Base-by-base conservation (phyloP, 2,113 vertebrate genomes). In the Seriola rivoliana region DNA sequence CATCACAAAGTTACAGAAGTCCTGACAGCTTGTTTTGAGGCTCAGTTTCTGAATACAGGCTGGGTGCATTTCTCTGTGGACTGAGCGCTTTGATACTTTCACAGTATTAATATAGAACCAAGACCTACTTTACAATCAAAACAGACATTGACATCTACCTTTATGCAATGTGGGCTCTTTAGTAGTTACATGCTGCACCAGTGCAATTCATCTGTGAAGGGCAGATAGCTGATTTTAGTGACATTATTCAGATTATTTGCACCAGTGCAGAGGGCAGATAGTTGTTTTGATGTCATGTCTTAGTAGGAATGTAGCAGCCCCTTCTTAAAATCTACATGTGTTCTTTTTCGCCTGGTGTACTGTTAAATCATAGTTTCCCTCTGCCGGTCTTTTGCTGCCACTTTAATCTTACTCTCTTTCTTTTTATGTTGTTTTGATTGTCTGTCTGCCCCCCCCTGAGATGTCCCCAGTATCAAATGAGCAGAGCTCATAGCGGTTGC, bases 361-460 rank as follows among this genome's bases (percentile, higher is more conserved):
- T 17, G 4, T 54, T 58, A 14, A 65, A 71, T 29, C 13, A 19
- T 67, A 25, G 4, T 57, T 25, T 52, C 19, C 14, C 38, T 80
- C 65, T 50, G 44, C 71, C 32, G 23, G 66, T 59, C 59, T 50
- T 71, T 25, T 8, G 7, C 64, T 34, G 42, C 62, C 34, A 42
- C 57, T 75, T 79, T 42, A 55, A 70, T 59, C 65, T 48, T 50
- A 13, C 38, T 64, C 65, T 44, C 38, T 57, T 63, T 40, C 57
- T 38, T 16, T 75, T 38, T 48, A 1, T 88, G 80, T 90, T 91
- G 85, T 91, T 89, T 89, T 92, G 72, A 80, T 83, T 85, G 52
- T 73, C 52, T 75, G 13, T 55, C 75, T 19, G 12, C 44, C 7
- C 29, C 58, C 80, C 71, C 84, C 12, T 16, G 85, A 75, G 91